A percentile compares a stretch with the other conserved stretches of the same genome.
phyloP scores from a whole-genome alignment of 2,113 vertebrate genomes.

The Ailuropoda melanoleuca region DNA sequence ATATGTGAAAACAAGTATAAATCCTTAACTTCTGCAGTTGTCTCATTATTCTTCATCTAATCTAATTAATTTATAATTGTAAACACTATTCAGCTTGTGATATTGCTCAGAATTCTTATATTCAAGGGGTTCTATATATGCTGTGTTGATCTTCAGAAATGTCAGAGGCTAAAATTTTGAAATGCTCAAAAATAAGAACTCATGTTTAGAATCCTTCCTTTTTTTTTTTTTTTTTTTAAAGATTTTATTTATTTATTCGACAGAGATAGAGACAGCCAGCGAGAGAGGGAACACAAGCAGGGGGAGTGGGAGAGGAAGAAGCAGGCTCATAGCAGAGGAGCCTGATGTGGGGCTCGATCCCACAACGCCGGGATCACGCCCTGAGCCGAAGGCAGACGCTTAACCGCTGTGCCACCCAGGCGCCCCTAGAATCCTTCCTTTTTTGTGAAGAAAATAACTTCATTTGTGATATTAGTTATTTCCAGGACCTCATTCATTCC shows the following conservation, averaged over 20 bases:
- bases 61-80: not conserved
- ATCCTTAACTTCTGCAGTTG: not conserved
- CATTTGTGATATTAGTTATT: slow-evolving; percentile 20
- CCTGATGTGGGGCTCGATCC: no score
- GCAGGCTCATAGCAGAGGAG: no score
- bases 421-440: not conserved
- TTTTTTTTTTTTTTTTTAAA: no score
- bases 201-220: not conserved
- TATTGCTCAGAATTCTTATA: slow-evolving; percentile 39
- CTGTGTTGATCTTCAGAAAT: slow-evolving; percentile 1
- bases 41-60: not conserved
- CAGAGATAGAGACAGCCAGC: no score
- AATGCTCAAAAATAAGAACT: not conserved
- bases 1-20: not conserved
- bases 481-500: slow-evolving; percentile 20
- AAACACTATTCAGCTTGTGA: not conserved
- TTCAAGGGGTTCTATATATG: not conserved
- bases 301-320: no score
- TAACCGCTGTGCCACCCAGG: no score
- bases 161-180: slow-evolving; percentile 45
- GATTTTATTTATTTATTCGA: no score
- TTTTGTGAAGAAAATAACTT: slow-evolving; percentile 26
- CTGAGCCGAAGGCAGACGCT: no score
- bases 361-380: no score
- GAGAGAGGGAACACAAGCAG: no score